Conservation (phyloP, 2,888 invertebrate species). For the Holacanthella duospinosa region DNA sequence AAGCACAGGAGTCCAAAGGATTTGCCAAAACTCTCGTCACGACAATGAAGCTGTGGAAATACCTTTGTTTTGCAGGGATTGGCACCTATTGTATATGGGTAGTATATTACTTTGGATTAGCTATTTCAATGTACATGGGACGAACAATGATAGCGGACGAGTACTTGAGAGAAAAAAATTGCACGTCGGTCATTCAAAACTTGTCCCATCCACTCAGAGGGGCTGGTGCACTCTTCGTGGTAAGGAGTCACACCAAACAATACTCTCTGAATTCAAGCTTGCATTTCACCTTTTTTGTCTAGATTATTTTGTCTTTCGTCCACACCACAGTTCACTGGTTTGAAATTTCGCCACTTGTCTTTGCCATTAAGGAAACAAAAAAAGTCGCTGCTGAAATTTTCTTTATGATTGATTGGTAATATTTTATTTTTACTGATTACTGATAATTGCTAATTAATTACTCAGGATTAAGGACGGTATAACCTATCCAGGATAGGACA, state of each 20-base stretch:
- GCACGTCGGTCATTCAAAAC: not conserved
- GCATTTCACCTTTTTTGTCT: no score
- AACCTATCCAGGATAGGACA: no score
- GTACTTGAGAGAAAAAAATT: not conserved
- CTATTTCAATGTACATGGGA: constrained; percentile 4
- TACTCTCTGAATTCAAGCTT: not conserved
- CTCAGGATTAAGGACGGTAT: no score
- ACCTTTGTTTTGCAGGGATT: constrained; percentile 10
- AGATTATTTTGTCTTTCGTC: constrained; percentile 2
- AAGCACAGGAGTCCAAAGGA: constrained; percentile 14
- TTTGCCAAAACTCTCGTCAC: constrained; percentile 1
- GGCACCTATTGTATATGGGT: constrained; percentile 14
- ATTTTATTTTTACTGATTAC: not conserved
- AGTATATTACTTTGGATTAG: constrained; percentile 6
- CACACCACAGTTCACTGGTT: not conserved
- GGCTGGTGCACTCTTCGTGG: constrained; percentile 14
- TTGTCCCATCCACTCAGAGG: not conserved
- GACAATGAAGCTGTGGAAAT: constrained; percentile 11
- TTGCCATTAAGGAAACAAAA: not conserved
- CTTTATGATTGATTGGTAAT: constrained; percentile 25
- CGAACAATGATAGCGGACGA: constrained; percentile 4
- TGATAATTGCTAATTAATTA: no score
- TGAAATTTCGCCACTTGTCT: not conserved
- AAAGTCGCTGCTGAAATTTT: constrained; percentile 16
- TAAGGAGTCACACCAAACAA: not conserved